Percentiles rank a stretch among this genome's conserved stretches.
Conservation (phyloP, 2,797 vertebrate species). For the Bufotes viridis region DNA sequence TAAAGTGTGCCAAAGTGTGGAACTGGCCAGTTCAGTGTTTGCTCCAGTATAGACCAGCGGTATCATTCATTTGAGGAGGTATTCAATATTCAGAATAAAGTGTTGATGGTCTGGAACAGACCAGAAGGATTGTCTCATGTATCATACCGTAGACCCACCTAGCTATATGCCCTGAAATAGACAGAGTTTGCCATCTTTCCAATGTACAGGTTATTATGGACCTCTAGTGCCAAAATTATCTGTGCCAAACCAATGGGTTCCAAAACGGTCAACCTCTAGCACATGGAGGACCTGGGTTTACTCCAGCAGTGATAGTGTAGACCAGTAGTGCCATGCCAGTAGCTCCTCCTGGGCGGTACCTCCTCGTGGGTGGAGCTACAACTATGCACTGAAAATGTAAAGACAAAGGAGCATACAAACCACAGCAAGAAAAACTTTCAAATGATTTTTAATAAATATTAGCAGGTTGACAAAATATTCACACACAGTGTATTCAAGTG, state of each 20-base stretch:
- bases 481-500: conserved; percentile 60
- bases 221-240: neutral
- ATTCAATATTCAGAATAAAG: too few relatives aligned
- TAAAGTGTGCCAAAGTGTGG: neutral
- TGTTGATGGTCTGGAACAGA: too few relatives aligned
- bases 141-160: neutral
- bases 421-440: conserved; percentile 7
- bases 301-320: too few relatives aligned
- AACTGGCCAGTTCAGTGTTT: neutral
- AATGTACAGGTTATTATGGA: neutral
- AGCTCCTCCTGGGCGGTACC: neutral
- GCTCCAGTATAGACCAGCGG: neutral
- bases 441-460: conserved; percentile 62
- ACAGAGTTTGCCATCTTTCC: too few relatives aligned
- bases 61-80: too few relatives aligned
- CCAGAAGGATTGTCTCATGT: too few relatives aligned
- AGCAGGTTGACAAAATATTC: conserved; percentile 55
- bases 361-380: neutral
- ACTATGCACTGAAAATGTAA: neutral
- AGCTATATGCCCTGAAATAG: neutral
- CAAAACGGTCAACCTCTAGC: neutral
- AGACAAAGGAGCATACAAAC: neutral
- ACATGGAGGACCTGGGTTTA: neutral
- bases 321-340: neutral
- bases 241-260: neutral